Evolutionary conservation across 2,888 invertebrate species (phyloP), one percentile per base, ranked within the genome.

Genomic region (Caenorhabditis sinica): DNA sequence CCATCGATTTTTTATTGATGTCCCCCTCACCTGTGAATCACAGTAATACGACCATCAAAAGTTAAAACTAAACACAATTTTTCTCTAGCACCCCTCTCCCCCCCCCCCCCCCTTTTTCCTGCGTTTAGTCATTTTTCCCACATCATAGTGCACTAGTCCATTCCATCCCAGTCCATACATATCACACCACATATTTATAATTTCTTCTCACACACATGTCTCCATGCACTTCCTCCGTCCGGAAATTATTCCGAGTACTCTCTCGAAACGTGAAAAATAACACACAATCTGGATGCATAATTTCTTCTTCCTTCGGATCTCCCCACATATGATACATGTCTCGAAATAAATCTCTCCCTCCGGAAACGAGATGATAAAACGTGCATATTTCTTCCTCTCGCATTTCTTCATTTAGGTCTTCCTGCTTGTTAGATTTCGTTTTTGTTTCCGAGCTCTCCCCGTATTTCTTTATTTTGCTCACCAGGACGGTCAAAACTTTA

Each of bases 211-310:
- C 40, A 40, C 28, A 66, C 36, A 36, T 60, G n/a, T 33, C 36
- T 36, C 36, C 25, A 9, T 63, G 63, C 63, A 25, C 63, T 63
- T 40, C 43, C 45, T 65, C 53, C 53, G 28, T 30, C 68, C 68
- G 68, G 68, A 68, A 68, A 68, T 53, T 23, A 53, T 20, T 51
- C 11, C 68, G 30, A 68, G 53, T 68, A 68, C 53, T 36, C 68
- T 45, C 58, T 28, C 15, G 20, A 68, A 68, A 68, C 33, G 51
- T 51, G 53, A 56, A 56, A 69, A 45, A 61, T 45, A 45, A 45
- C 49, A 63, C 40, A 40, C 40, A 63, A 63, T 63, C 43, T 63
- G 20, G 25, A n/a, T n/a, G n/a, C n/a, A n/a, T n/a, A 45, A 65
- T 40, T 13, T 25, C 17, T 49, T 49, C 8, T 49, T 66, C 43